Evolutionary conservation across 1,140 invertebrate genomes (phyloP).

Genomic region (Bombus consobrinus): DNA sequence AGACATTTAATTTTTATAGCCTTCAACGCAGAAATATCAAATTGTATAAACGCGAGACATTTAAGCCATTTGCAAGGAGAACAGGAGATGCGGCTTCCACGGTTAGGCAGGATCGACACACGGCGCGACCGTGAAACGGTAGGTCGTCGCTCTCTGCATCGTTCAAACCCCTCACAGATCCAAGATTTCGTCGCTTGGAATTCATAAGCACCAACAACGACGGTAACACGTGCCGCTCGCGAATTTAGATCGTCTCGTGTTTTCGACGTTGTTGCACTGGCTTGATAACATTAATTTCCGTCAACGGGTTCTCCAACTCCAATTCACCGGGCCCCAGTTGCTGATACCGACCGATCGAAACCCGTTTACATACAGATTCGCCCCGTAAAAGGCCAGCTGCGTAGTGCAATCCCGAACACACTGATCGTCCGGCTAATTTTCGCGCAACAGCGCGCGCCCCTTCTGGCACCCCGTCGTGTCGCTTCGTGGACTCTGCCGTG

Average conservation of each 20-base stretch:
- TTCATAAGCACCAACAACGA: conserved; percentile 38
- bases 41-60: not conserved
- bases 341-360: conserved; percentile 62
- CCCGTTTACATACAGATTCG: conserved; percentile 70
- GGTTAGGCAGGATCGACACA: conserved; percentile 4
- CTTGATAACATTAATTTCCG: conserved; percentile 66
- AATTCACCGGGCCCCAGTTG: conserved; percentile 43
- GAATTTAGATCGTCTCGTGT: conserved; percentile 49
- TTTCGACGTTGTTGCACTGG: conserved; percentile 19
- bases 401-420: conserved; percentile 49
- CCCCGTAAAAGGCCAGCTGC: conserved; percentile 67
- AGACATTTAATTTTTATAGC: not conserved
- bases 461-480: not conserved
- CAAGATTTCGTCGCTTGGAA: conserved; percentile 17
- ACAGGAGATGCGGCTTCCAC: not conserved
- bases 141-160: not conserved
- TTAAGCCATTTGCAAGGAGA: not conserved
- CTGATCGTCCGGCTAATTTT: conserved; percentile 58
- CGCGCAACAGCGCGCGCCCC: conserved; percentile 51
- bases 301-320: conserved; percentile 57
- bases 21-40: not conserved
- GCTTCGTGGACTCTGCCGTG: conserved; percentile 10
- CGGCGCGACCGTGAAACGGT: not conserved
- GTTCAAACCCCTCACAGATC: not conserved
- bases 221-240: conserved; percentile 41